A percentile compares a stretch with the other conserved stretches of the same genome.
Conservation (phyloP, 2,888 invertebrate genomes). For the Hedya salicella region DNA sequence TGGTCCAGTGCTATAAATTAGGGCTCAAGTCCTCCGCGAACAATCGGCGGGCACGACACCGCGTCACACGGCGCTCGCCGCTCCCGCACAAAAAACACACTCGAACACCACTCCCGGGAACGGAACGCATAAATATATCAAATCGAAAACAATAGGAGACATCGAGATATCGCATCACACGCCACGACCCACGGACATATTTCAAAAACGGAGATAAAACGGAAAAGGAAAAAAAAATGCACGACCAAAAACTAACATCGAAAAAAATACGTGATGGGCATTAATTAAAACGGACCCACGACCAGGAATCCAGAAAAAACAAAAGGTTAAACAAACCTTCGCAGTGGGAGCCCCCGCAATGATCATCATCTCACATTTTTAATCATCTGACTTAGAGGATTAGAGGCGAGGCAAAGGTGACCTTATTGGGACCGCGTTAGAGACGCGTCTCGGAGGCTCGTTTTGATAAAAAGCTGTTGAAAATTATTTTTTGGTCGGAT, state of each 20-base stretch:
- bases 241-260: conserved; percentile 72
- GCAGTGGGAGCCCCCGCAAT: conserved; percentile 83
- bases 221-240: conserved; percentile 61
- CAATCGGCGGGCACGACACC: conserved; percentile 69
- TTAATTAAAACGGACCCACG: conserved; percentile 85
- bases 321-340: conserved; percentile 82
- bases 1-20: conserved; percentile 68
- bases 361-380: conserved; percentile 84
- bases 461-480: conserved; percentile 76
- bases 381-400: conserved; percentile 76
- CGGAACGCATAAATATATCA: conserved; percentile 82
- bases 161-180: conserved; percentile 82
- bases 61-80: conserved; percentile 71
- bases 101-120: conserved; percentile 71
- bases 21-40: conserved; percentile 65
- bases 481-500: conserved; percentile 82
- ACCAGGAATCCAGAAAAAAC: conserved; percentile 82
- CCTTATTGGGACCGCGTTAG: conserved; percentile 59
- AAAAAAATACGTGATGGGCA: conserved; percentile 85
- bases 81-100: conserved; percentile 60
- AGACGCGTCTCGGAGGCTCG: conserved; percentile 52
- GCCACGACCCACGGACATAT: conserved; percentile 77
- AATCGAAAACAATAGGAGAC: conserved; percentile 84
- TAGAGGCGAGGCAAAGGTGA: conserved; percentile 61
- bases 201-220: conserved; percentile 79